Percentiles rank a stretch among this genome's conserved stretches.
phyloP scores from a whole-genome alignment of 1,140 invertebrate species.

The Heliconius hewitsoni region DNA sequence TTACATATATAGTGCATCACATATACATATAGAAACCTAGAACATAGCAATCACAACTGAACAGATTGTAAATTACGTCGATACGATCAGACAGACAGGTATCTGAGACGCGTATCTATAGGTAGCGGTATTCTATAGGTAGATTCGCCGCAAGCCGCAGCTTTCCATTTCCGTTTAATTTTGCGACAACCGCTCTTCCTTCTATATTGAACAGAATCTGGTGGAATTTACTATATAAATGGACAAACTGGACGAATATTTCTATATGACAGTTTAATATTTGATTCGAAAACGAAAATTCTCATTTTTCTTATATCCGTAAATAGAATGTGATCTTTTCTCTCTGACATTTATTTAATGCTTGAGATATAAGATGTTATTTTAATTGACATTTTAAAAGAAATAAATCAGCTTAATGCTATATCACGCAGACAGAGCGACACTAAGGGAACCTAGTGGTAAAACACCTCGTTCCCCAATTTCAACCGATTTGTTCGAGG shows the following conservation, averaged over 20 bases:
- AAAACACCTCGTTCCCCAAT: too few species aligned
- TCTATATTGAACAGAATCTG: constrained; percentile 12
- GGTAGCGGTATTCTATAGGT: constrained; percentile 25
- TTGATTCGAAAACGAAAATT: background rate
- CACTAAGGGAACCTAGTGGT: too few species aligned
- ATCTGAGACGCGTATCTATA: constrained; percentile 32
- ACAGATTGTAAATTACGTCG: constrained; percentile 25
- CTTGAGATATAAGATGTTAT: too few species aligned
- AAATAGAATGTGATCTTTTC: background rate
- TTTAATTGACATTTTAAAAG: too few species aligned
- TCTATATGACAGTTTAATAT: background rate
- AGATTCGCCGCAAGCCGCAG: constrained; percentile 59
- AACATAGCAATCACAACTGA: constrained; percentile 11
- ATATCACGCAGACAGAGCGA: too few species aligned
- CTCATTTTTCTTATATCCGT: background rate
- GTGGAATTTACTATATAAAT: background rate
- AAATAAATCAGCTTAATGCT: too few species aligned
- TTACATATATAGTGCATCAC: background rate
- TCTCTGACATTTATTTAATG: too few species aligned
- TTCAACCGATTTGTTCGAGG: too few species aligned
- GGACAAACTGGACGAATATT: background rate
- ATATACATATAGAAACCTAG: background rate
- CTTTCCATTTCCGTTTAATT: constrained; percentile 78
- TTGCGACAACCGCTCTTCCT: constrained; percentile 52
- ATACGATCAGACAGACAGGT: constrained; percentile 39